Percentiles rank a stretch among this genome's conserved stretches.
phyloP scores from a whole-genome alignment of 2,113 vertebrate genomes.

The Synchiropus splendidus region DNA sequence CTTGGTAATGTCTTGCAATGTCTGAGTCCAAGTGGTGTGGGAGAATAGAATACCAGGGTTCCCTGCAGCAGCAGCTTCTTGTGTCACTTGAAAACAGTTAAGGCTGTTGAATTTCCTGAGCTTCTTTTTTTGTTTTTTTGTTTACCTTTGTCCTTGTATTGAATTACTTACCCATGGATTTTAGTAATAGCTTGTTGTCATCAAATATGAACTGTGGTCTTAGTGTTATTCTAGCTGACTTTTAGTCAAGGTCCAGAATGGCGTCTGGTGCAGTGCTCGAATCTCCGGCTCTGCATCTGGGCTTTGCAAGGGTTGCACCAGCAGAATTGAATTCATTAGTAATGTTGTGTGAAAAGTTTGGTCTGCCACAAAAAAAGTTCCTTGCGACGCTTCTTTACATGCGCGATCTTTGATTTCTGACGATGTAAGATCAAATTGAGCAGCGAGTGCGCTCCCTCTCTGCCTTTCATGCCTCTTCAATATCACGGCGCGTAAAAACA shows the following conservation, averaged over 20 bases:
- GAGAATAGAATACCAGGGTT: too few species aligned
- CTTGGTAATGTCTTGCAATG: too few species aligned
- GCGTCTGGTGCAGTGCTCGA: constrained; percentile 38
- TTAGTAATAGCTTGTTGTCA: too few species aligned
- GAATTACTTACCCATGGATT: too few species aligned
- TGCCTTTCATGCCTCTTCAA: constrained; percentile 63
- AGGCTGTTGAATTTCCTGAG: too few species aligned
- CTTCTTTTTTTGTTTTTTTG: too few species aligned
- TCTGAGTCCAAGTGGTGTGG: too few species aligned
- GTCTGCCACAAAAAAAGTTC: constrained; percentile 58
- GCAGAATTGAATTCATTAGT: constrained; percentile 49
- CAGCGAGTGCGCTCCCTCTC: constrained; percentile 55
- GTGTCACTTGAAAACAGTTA: too few species aligned
- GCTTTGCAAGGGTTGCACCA: constrained; percentile 58
- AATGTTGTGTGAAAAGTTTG: constrained; percentile 61
- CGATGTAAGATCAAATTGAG: constrained; percentile 70
- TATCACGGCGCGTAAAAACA: constrained; percentile 58
- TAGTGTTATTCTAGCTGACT: too few species aligned
- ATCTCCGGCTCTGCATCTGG: constrained; percentile 44
- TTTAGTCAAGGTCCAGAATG: constrained; percentile 39
- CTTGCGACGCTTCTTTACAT: constrained; percentile 58
- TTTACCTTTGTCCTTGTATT: too few species aligned
- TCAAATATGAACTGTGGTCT: too few species aligned
- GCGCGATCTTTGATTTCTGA: constrained; percentile 67
- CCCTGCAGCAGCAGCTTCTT: too few species aligned